These are phyloP conservation scores for Ganaspis sp. DNA, from an alignment of 1,140 invertebrate genomes.

Conservation along the genomic window DNA sequence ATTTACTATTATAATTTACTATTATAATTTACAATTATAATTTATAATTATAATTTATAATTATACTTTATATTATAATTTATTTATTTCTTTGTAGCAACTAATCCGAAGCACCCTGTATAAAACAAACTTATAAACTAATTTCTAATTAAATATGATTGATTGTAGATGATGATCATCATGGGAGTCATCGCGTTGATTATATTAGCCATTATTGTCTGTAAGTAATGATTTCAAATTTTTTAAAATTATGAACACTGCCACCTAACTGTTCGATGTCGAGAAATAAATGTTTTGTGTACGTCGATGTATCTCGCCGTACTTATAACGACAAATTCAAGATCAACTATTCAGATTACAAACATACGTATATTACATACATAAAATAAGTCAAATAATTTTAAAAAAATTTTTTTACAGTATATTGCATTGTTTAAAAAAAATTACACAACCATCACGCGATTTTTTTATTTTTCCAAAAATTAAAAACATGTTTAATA, in stretches of 20 bases:
- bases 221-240: slow-evolving; percentile 80
- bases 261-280: slow-evolving; percentile 63
- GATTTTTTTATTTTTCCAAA: too few species aligned
- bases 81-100: too few species aligned
- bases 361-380: too few species aligned
- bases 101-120: too few species aligned
- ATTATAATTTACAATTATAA: too few species aligned
- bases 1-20: too few species aligned
- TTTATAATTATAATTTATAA: too few species aligned
- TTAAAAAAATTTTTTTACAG: too few species aligned
- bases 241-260: slow-evolving; percentile 35
- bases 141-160: slow-evolving; percentile 37
- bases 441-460: too few species aligned
- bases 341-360: slow-evolving; percentile 5
- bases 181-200: slow-evolving; percentile 92
- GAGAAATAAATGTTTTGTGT: slow-evolving; percentile 64
- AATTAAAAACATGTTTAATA: not conserved
- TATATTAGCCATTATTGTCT: slow-evolving; percentile 91
- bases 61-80: too few species aligned
- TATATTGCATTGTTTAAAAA: slow-evolving; percentile 17
- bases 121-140: too few species aligned
- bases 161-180: slow-evolving; percentile 93
- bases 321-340: slow-evolving; percentile 54
- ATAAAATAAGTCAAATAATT: not conserved
- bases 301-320: slow-evolving; percentile 61